These are phyloP conservation scores for Polyodon spathula DNA, from an alignment of 2,113 vertebrate species.

Conservation along the genomic window DNA sequence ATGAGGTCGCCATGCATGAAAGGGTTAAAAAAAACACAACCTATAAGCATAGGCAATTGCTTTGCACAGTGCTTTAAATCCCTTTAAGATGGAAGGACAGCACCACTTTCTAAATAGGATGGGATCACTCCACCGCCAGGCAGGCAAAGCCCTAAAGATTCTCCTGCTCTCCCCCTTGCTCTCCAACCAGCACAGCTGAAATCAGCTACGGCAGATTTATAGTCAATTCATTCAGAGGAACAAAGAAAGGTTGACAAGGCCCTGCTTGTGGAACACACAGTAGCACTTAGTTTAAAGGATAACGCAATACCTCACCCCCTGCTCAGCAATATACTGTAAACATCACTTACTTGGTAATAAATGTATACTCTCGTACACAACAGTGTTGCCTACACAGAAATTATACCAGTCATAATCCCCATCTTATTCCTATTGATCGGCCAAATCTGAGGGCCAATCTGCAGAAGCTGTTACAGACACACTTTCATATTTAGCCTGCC, in stretches of 20 bases:
- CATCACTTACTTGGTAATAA: conserved; percentile 56
- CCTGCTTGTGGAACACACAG: conserved; percentile 53
- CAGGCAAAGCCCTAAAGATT: conserved; percentile 59
- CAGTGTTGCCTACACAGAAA: conserved; percentile 2
- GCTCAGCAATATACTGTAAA: conserved; percentile 44
- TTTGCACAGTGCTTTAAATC: too few species aligned
- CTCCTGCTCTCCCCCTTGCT: conserved; percentile 54
- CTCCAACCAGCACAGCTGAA: conserved; percentile 45
- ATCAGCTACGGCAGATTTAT: conserved; percentile 64
- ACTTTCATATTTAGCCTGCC: conserved; percentile 33
- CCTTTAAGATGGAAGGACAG: too few species aligned
- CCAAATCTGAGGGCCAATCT: conserved; percentile 30
- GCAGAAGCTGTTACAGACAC: conserved; percentile 27
- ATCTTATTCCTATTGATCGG: conserved; percentile 29
- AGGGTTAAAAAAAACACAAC: too few species aligned
- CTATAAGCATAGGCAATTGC: too few species aligned
- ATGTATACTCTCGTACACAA: conserved; percentile 43
- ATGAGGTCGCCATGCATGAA: too few species aligned
- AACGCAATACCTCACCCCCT: conserved; percentile 63
- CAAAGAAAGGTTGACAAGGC: conserved; percentile 61
- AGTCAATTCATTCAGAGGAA: conserved; percentile 68
- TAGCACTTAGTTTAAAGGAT: conserved; percentile 64
- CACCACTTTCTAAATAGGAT: too few species aligned
- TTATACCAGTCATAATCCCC: conserved; percentile 18
- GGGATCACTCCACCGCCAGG: conserved; percentile 24